A percentile compares a stretch with the other conserved stretches of the same genome.
Evolutionary conservation across 2,888 invertebrate genomes (phyloP).

Genomic region (Nomada fucata): DNA sequence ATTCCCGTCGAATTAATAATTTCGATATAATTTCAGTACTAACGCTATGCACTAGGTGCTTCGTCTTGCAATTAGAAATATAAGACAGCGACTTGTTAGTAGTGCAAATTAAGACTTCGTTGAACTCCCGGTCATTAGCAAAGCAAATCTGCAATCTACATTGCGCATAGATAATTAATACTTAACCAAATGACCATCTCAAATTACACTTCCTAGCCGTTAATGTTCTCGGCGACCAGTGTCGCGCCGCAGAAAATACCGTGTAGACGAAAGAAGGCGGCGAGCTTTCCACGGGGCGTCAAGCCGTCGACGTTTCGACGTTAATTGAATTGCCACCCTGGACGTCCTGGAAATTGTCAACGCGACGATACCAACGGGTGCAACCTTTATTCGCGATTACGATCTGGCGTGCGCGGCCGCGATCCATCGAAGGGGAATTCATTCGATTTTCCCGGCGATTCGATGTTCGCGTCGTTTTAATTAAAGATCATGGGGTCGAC

Average conservation of each 20-base stretch:
- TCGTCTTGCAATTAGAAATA: not conserved
- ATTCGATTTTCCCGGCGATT: conserved; percentile 31
- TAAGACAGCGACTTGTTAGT: not conserved
- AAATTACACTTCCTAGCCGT: not conserved
- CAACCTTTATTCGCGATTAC: conserved; percentile 49
- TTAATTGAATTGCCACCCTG: conserved; percentile 51
- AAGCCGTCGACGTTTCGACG: conserved; percentile 9
- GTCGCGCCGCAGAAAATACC: not conserved
- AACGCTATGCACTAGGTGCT: too few species aligned
- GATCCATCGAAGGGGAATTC: conserved; percentile 12
- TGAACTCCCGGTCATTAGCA: conserved; percentile 5
- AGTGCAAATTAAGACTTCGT: conserved; percentile 14
- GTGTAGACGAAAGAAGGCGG: not conserved
- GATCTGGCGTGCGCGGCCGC: conserved; percentile 13
- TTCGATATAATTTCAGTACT: too few species aligned
- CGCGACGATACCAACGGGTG: conserved; percentile 26
- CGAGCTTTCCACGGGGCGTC: not conserved
- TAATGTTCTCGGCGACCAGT: conserved; percentile 18
- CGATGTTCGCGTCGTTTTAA: conserved; percentile 39
- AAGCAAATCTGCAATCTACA: conserved; percentile 7
- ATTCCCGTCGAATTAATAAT: too few species aligned
- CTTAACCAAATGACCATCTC: conserved; percentile 9
- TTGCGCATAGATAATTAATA: conserved; percentile 17
- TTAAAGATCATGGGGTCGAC: conserved; percentile 56
- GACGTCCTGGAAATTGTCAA: conserved; percentile 9